A percentile compares a stretch with the other conserved stretches of the same genome.
Evolutionary conservation across 2,888 invertebrate species (phyloP).

Genomic region (Operophtera brumata): DNA sequence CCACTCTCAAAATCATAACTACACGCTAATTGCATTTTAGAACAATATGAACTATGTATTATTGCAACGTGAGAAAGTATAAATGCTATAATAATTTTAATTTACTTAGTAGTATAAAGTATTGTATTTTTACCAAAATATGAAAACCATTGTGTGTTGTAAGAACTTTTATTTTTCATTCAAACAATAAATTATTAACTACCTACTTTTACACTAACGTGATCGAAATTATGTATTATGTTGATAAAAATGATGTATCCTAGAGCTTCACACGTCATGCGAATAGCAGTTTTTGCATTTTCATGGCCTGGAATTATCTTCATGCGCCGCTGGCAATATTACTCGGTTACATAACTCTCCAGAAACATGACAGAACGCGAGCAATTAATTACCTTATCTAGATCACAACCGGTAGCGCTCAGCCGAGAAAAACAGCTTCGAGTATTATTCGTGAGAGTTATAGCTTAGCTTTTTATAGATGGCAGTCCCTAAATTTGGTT

Average conservation of each 20-base stretch:
- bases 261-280: constrained; percentile 12
- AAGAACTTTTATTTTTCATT: background rate
- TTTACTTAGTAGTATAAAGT: too few relatives aligned
- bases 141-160: background rate
- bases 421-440: constrained; percentile 33
- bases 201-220: background rate
- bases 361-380: constrained; percentile 29
- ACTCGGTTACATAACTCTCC: constrained; percentile 27
- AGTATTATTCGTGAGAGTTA: constrained; percentile 41
- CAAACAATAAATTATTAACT: background rate
- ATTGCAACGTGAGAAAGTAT: too few relatives aligned
- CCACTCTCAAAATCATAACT: constrained; percentile 9
- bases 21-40: background rate
- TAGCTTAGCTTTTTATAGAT: constrained; percentile 54
- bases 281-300: constrained; percentile 16
- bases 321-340: constrained; percentile 22
- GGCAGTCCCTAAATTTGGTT: constrained; percentile 37
- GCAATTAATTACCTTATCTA: constrained; percentile 39
- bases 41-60: too few relatives aligned
- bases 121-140: too few relatives aligned
- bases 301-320: constrained; percentile 23
- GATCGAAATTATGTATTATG: background rate
- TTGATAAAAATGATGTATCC: constrained; percentile 1
- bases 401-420: constrained; percentile 33
- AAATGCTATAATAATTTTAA: too few relatives aligned